Percentiles rank a stretch among this genome's conserved stretches.
Conservation (phyloP, 2,888 invertebrate species). For the Rhodophaea formosa region DNA sequence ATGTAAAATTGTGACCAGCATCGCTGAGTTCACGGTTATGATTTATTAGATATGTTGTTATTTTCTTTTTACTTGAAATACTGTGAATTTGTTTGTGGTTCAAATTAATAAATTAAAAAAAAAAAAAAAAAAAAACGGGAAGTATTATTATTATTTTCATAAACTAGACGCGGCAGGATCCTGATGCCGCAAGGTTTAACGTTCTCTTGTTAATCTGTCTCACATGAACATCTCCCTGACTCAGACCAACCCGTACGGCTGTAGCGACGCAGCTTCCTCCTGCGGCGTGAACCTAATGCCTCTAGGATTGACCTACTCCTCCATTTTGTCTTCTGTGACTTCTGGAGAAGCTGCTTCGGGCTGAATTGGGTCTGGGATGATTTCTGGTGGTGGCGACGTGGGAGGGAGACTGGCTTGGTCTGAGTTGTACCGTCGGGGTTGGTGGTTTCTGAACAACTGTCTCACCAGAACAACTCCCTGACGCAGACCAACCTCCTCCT, state of each 20-base stretch:
- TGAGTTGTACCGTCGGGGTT: conserved; percentile 28
- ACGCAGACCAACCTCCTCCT: too few relatives aligned
- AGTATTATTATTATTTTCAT: too few relatives aligned
- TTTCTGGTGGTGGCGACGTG: neutral
- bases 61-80: too few relatives aligned
- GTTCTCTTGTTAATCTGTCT: conserved; percentile 77
- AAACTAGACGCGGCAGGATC: too few relatives aligned
- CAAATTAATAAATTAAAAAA: too few relatives aligned
- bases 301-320: conserved; percentile 92
- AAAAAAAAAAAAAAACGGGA: too few relatives aligned
- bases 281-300: conserved; percentile 93
- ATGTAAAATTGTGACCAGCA: too few relatives aligned
- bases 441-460: conserved; percentile 2
- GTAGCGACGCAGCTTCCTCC: conserved; percentile 75
- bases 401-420: conserved; percentile 18
- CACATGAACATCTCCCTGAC: conserved; percentile 91
- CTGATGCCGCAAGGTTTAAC: conserved; percentile 94
- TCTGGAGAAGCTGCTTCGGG: conserved; percentile 25
- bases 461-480: too few relatives aligned
- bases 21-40: too few relatives aligned
- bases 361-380: conserved; percentile 19
- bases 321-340: conserved; percentile 82
- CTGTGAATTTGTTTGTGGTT: too few relatives aligned
- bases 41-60: too few relatives aligned
- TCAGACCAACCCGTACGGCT: conserved; percentile 96